Evolutionary conservation across 2,888 invertebrate genomes (phyloP).

Genomic region (Leucophora obtusa): DNA sequence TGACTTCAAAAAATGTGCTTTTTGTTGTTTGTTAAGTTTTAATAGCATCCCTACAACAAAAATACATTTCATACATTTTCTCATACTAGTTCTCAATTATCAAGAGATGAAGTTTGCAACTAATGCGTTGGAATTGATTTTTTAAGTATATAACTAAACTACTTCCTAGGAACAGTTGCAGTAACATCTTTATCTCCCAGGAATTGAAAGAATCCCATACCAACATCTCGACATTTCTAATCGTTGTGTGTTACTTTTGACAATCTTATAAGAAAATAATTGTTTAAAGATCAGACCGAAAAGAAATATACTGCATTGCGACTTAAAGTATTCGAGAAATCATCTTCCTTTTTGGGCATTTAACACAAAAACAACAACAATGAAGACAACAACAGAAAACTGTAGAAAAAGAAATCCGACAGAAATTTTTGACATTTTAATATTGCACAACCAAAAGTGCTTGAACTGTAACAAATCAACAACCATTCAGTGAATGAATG

Average conservation of each 20-base stretch:
- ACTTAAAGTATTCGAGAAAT: conserved; percentile 15
- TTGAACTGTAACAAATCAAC: conserved; percentile 60
- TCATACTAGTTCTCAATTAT: conserved; percentile 15
- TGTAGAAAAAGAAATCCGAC: conserved; percentile 19
- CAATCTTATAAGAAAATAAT: conserved; percentile 17
- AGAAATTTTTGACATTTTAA: conserved; percentile 61
- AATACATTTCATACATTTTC: conserved; percentile 4
- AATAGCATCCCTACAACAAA: conserved; percentile 25
- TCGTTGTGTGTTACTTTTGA: background rate
- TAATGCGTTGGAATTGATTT: conserved; percentile 48
- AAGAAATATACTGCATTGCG: conserved; percentile 36
- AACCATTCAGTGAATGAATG: conserved; percentile 9
- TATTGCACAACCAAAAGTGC: conserved; percentile 58
- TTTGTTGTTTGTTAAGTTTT: background rate
- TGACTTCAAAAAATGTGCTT: conserved; percentile 23
- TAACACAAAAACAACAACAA: conserved; percentile 3
- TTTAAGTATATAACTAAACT: conserved; percentile 4
- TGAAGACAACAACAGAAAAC: background rate
- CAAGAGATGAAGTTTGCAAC: conserved; percentile 17
- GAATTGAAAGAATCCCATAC: background rate
- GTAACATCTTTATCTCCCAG: background rate
- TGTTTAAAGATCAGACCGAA: conserved; percentile 15
- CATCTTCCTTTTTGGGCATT: background rate
- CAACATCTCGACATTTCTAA: background rate
- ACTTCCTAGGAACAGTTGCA: background rate